phyloP scores from a whole-genome alignment of 2,888 invertebrate genomes.

The Drosophila parthenogenetica region DNA sequence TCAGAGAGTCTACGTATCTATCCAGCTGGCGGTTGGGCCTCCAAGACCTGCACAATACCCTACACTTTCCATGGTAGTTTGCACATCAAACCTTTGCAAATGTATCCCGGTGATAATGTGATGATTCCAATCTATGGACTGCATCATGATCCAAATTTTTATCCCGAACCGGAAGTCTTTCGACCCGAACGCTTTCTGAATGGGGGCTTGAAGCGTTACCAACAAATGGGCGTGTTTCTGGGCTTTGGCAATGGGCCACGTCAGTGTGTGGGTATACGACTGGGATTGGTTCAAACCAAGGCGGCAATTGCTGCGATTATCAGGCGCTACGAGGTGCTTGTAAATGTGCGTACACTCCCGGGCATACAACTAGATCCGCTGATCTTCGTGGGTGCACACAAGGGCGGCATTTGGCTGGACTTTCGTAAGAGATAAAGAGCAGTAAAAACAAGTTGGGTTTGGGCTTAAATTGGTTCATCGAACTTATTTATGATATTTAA shows the following conservation, averaged over 20 bases:
- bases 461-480: too few species aligned
- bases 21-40: constrained; percentile 74
- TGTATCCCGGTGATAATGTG: constrained; percentile 72
- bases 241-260: constrained; percentile 85
- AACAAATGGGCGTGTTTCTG: constrained; percentile 81
- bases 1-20: constrained; percentile 81
- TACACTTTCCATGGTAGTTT: constrained; percentile 69
- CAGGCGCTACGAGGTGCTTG: constrained; percentile 64
- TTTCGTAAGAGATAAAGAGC: constrained; percentile 46
- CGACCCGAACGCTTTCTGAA: constrained; percentile 83
- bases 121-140: constrained; percentile 80
- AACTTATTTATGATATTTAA: too few species aligned
- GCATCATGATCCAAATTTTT: constrained; percentile 81
- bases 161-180: constrained; percentile 77
- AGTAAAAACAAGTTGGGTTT: not conserved
- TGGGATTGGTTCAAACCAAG: constrained; percentile 80
- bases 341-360: constrained; percentile 67
- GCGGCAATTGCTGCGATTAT: constrained; percentile 77
- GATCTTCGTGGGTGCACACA: constrained; percentile 73
- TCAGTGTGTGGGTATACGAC: constrained; percentile 82
- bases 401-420: constrained; percentile 82
- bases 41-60: constrained; percentile 78
- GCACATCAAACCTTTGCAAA: constrained; percentile 56
- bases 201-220: constrained; percentile 76
- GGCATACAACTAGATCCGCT: constrained; percentile 73